Percentiles rank a stretch among this genome's conserved stretches.
These are phyloP conservation scores for Campoplex nolae DNA, from an alignment of 2,888 invertebrate genomes.

Conservation along the genomic window DNA sequence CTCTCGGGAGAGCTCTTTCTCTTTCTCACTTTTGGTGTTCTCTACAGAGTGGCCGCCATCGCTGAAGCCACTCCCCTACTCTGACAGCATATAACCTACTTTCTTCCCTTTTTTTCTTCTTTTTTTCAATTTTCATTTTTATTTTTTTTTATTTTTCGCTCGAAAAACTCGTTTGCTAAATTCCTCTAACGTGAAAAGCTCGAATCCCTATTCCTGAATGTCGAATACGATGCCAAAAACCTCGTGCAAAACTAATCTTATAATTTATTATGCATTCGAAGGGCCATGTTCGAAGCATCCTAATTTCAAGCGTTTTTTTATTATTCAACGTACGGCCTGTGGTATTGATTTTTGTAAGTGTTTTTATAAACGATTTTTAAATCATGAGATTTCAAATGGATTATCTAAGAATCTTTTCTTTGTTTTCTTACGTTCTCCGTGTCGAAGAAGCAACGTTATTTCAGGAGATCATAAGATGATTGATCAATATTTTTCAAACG, in stretches of 20 bases:
- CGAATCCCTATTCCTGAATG: neutral
- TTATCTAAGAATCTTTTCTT: neutral
- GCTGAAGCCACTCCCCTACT: slow-evolving; percentile 64
- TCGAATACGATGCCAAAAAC: neutral
- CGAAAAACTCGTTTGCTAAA: slow-evolving; percentile 62
- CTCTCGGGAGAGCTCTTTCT: slow-evolving; percentile 12
- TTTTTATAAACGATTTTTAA: too few species aligned
- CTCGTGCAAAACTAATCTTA: neutral
- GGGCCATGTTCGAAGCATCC: neutral
- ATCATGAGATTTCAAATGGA: too few species aligned
- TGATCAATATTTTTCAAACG: neutral
- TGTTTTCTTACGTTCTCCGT: neutral
- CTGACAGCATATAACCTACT: slow-evolving; percentile 66
- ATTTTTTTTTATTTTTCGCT: neutral
- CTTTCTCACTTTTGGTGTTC: slow-evolving; percentile 53
- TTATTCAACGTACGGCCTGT: neutral
- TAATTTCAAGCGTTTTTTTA: neutral
- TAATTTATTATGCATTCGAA: neutral
- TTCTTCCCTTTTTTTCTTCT: slow-evolving; percentile 58
- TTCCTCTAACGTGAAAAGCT: slow-evolving; percentile 36
- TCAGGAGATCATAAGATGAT: neutral
- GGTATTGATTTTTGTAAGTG: too few species aligned
- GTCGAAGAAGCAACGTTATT: neutral
- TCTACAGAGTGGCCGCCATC: slow-evolving; percentile 57
- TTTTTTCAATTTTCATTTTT: slow-evolving; percentile 22